Conservation (phyloP, 2,888 invertebrate species). For the Clusia tigrina region DNA sequence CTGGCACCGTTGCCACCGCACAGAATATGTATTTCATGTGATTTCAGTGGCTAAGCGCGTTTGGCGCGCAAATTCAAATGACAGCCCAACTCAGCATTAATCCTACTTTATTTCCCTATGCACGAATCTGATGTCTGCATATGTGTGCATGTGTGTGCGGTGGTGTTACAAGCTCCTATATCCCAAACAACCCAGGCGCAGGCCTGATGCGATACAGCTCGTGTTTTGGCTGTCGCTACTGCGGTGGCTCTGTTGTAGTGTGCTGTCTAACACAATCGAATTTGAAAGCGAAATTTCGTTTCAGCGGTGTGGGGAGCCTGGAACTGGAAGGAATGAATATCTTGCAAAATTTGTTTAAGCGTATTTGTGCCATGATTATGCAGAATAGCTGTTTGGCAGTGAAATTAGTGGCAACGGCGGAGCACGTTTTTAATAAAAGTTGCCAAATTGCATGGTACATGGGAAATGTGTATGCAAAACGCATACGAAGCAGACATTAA, state of each 20-base stretch:
- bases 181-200: no score
- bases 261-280: neutral
- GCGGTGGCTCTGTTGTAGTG: neutral
- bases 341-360: neutral
- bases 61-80: neutral
- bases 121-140: no score
- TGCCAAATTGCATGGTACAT: no score
- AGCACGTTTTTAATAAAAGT: neutral
- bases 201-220: no score
- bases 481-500: no score
- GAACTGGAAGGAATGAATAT: neutral
- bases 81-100: neutral
- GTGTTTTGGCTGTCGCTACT: neutral
- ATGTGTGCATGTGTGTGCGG: neutral
- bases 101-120: neutral
- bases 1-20: no score
- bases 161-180: no score
- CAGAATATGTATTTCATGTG: no score
- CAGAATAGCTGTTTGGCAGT: neutral
- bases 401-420: neutral
- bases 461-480: no score
- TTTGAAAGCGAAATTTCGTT: constrained; percentile 12
- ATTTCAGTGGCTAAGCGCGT: no score
- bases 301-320: neutral
- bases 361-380: neutral